Evolutionary conservation across 2,113 vertebrate genomes (phyloP), one percentile per base, ranked within the genome.

Genomic region (Lipophrys pholis): DNA sequence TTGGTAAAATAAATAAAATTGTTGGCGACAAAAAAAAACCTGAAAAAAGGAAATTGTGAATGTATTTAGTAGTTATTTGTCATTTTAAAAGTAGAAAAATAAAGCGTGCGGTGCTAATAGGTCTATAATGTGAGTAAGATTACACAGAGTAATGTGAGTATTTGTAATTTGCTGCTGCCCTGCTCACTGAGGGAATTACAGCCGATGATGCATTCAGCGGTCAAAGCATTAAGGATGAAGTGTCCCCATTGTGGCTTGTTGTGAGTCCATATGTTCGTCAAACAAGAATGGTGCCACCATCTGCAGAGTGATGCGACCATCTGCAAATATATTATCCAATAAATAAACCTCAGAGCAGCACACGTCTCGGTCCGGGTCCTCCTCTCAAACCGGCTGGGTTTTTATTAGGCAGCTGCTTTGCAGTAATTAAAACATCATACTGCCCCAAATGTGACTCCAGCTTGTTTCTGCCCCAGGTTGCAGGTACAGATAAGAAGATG

Each of bases 371-470:
- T 6, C 41, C 6, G n/a, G 21, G 21, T 30, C 21, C 21, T 70
- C 61, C 55, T 58, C 46, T 69, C 17, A 50, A 58, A 62, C 35
- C 43, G 52, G 56, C 43, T 66, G 38, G 0, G 8, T 49, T 51
- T 82, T 64, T 73, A 71, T 70, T 58, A 17, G 52, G 30, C 74
- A 73, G 76, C 79, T 79, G 74, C 62, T 60, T 50, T 53, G n/a
- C n/a, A 16, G 36, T 69, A 38, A 73, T 61, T 69, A 73, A 76
- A 79, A 11, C 8, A 2, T 38, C 11, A 52, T 50, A 55, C 36
- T 9, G 41, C 43, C 6, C 16, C 15, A 48, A 51, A 54, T 64
- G 14, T 35, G 59, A 16, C 8, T 11, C 21, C 17, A 52, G 50
- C n/a, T 53, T 54, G 36, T 21, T 41, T 58, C 48, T 48, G 6